Percentiles rank a stretch among this genome's conserved stretches.
These are phyloP conservation scores for Rhopalosiphum padi DNA, from an alignment of 1,140 invertebrate species.

Conservation along the genomic window DNA sequence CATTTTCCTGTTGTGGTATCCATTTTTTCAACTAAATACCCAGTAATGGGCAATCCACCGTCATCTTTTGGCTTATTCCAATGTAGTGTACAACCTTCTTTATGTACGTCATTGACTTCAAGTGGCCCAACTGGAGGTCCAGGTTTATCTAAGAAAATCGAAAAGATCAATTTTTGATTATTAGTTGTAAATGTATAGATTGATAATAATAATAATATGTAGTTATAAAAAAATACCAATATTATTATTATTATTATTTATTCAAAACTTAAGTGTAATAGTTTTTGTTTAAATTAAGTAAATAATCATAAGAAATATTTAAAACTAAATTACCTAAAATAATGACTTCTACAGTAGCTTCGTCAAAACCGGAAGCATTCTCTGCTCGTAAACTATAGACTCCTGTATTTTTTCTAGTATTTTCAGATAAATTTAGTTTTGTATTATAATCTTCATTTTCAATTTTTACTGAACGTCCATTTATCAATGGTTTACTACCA, in stretches of 20 bases:
- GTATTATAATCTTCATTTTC: constrained; percentile 95
- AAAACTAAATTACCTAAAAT: constrained; percentile 74
- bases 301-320: not conserved
- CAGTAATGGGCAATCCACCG: constrained; percentile 88
- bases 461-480: constrained; percentile 72
- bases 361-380: constrained; percentile 92
- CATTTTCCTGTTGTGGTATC: constrained; percentile 86
- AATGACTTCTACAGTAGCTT: constrained; percentile 92
- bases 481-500: constrained; percentile 72
- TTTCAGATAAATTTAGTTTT: constrained; percentile 81
- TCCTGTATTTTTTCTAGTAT: constrained; percentile 83
- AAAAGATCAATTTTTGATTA: not conserved
- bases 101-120: constrained; percentile 90
- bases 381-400: constrained; percentile 90
- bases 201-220: not conserved
- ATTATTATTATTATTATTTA: not conserved
- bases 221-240: not conserved
- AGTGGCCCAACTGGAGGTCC: constrained; percentile 92
- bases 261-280: not conserved
- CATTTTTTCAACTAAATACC: constrained; percentile 93
- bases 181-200: not conserved
- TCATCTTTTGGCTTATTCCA: constrained; percentile 97
- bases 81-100: constrained; percentile 91
- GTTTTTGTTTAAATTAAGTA: not conserved
- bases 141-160: constrained; percentile 79